These are phyloP conservation scores for Lacerta agilis DNA, from an alignment of 2,797 vertebrate genomes.

Conservation along the genomic window DNA sequence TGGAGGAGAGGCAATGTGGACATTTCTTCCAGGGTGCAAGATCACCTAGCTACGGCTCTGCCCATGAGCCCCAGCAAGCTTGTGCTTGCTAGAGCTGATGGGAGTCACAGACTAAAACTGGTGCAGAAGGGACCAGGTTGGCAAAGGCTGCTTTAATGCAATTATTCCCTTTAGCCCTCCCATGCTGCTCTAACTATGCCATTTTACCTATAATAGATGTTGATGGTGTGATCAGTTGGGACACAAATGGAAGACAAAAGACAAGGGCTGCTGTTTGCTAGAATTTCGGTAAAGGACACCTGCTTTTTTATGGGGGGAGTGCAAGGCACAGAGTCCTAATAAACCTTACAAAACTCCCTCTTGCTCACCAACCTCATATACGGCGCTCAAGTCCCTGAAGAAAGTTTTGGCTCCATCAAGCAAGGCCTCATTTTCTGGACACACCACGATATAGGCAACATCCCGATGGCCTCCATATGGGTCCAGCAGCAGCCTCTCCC, in stretches of 20 bases:
- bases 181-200: not conserved
- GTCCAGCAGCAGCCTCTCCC: conserved; percentile 96
- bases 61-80: too few relatives aligned
- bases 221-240: not conserved
- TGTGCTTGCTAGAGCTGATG: too few relatives aligned
- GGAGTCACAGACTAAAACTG: too few relatives aligned
- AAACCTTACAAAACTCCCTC: conserved; percentile 10
- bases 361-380: conserved; percentile 89
- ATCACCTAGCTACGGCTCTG: too few relatives aligned
- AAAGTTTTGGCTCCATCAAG: conserved; percentile 91
- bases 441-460: conserved; percentile 94
- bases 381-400: conserved; percentile 96
- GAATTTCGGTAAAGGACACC: not conserved
- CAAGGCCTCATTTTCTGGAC: conserved; percentile 92
- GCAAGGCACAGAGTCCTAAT: not conserved
- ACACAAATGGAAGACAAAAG: not conserved
- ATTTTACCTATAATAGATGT: not conserved
- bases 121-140: too few relatives aligned
- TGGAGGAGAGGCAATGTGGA: too few relatives aligned
- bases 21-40: too few relatives aligned
- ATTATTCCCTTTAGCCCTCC: not conserved
- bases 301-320: too few relatives aligned
- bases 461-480: conserved; percentile 94
- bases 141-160: not conserved
- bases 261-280: not conserved